phyloP scores from a whole-genome alignment of 2,888 invertebrate species.

The Hypomecis atomaria region DNA sequence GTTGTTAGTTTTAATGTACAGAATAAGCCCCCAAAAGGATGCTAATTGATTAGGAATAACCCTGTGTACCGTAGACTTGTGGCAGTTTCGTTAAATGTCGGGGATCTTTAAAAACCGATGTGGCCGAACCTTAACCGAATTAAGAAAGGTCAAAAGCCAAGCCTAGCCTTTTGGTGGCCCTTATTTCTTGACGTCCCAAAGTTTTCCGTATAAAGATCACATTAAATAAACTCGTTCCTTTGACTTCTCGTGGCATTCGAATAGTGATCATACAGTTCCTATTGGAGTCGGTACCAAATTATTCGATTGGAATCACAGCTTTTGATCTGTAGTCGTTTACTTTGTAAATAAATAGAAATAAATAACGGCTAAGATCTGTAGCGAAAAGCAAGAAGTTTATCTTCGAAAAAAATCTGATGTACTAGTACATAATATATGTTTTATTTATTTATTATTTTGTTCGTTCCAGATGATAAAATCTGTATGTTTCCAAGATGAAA shows the following conservation, averaged over 20 bases:
- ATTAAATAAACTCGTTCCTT: conserved; percentile 19
- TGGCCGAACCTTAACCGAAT: conserved; percentile 10
- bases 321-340: not conserved
- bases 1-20: no score
- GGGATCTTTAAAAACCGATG: not conserved
- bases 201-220: conserved; percentile 20
- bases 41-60: no score
- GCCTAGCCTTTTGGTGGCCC: conserved; percentile 7
- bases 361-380: no score
- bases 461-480: no score
- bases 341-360: no score
- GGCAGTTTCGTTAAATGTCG: not conserved
- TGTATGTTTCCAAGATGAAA: no score
- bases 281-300: conserved; percentile 3
- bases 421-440: no score
- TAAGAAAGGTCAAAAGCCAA: conserved; percentile 22
- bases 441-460: no score
- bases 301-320: not conserved
- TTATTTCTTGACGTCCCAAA: conserved; percentile 17
- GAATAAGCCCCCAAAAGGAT: no score
- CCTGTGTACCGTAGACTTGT: no score
- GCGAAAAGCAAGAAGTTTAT: no score
- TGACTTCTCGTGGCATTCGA: conserved; percentile 14
- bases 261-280: conserved; percentile 7
- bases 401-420: no score